Evolutionary conservation across 2,113 vertebrate species (phyloP).

Genomic region (Perognathus longimembris): DNA sequence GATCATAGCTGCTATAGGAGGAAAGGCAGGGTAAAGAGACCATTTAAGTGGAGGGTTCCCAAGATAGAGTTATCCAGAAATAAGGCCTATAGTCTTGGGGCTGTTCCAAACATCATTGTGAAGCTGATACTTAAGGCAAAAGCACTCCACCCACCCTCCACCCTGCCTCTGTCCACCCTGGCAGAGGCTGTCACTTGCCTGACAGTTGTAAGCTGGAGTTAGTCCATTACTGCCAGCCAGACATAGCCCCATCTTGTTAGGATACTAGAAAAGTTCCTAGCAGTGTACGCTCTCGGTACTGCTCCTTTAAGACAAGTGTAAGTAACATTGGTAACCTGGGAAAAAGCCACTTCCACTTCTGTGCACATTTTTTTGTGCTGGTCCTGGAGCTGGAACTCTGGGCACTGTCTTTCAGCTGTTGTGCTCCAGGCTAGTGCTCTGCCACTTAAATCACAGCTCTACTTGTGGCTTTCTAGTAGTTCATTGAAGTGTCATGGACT

Average conservation of each 20-base stretch:
- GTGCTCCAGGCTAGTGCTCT: too few species aligned
- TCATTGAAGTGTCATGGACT: too few species aligned
- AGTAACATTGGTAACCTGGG: background rate
- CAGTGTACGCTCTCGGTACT: background rate
- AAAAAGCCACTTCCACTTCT: background rate
- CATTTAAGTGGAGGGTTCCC: constrained; percentile 34
- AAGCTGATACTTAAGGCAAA: constrained; percentile 69
- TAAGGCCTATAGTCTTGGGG: constrained; percentile 67
- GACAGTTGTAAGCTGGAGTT: background rate
- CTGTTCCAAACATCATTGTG: constrained; percentile 65
- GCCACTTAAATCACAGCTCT: too few species aligned
- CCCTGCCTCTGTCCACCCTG: background rate
- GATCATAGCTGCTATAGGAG: constrained; percentile 51
- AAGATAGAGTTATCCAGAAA: constrained; percentile 76
- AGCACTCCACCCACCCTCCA: constrained; percentile 71
- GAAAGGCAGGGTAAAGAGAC: background rate
- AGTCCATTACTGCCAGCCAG: background rate
- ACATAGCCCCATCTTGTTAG: background rate
- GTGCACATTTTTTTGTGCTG: too few species aligned
- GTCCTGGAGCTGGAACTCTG: too few species aligned
- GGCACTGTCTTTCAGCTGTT: too few species aligned
- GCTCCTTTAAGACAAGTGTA: background rate
- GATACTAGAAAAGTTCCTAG: background rate
- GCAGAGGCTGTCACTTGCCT: background rate
- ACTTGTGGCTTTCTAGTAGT: too few species aligned